Percentiles rank a stretch among this genome's conserved stretches.
These are phyloP conservation scores for Porites australiensis DNA, from an alignment of 64 coral and sea anemone genomes.

Conservation along the genomic window DNA sequence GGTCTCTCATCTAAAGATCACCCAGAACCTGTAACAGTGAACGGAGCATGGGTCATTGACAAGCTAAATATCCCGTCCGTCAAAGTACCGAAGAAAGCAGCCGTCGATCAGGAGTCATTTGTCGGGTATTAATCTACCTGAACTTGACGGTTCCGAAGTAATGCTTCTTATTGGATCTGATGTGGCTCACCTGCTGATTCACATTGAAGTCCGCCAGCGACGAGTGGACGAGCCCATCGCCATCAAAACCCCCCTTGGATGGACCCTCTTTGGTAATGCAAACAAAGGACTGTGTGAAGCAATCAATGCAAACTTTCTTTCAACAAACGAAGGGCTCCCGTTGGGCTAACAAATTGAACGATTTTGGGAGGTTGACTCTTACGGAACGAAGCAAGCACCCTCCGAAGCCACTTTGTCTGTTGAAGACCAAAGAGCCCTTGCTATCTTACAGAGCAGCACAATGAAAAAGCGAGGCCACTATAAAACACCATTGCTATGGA, in stretches of 20 bases:
- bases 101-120: conserved; percentile 3
- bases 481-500: no score
- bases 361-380: conserved; percentile 48
- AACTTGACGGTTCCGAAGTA: background rate
- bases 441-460: conserved; percentile 20
- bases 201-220: conserved; percentile 43
- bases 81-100: background rate
- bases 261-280: conserved; percentile 37
- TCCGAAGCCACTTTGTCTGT: conserved; percentile 21
- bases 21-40: background rate
- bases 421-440: conserved; percentile 19
- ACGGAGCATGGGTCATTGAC: conserved; percentile 41
- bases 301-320: conserved; percentile 25
- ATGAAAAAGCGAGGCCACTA: background rate
- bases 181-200: conserved; percentile 41
- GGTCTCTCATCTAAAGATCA: conserved; percentile 18
- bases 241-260: background rate
- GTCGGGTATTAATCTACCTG: background rate
- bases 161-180: conserved; percentile 39
- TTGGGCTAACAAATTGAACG: conserved; percentile 31
- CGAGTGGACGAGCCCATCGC: conserved; percentile 28
- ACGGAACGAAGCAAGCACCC: conserved; percentile 1
- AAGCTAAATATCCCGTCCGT: conserved; percentile 13
- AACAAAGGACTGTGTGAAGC: background rate
- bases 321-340: background rate